Base-by-base conservation (phyloP, 2,888 invertebrate genomes). In the Temnothorax rugatulus region DNA sequence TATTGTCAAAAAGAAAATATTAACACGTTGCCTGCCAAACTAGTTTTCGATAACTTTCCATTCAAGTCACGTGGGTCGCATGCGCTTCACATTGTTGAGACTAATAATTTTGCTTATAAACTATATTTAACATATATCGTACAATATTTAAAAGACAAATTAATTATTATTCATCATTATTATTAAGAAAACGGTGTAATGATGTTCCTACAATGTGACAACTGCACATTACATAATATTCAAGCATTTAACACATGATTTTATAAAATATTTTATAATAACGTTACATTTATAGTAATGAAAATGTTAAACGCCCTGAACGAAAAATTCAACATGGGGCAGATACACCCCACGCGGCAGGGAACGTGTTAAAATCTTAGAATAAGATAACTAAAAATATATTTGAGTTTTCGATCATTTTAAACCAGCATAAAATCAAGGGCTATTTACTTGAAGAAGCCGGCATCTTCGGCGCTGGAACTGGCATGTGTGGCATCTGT, bases 361-460 rank as follows among this genome's bases (percentile, higher is more conserved):
- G 0, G n/a, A 21, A 7, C 7, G 3, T 21, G 11, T 64, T 21
- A 64, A 15, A 4, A 54, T 18, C 25, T 68, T 50, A 9, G 5
- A 68, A 68, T 68, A 18, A 66, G 25, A 68, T 68, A 50, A 4
- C 4, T 9, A 25, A 50, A 66, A 29, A 18, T 68, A 47, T 68
- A n/a, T 44, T 47, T 29, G 4, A 47, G 47, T 18, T 47, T 50
- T 68, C 5, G 18, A 3, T 29, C 11, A 47, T 0, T 1, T 25
- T 25, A 64, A 66, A 41, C 4, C 15, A 61, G 18, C 18, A 52
- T n/a, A 38, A 44, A 13, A 66, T 61, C 2, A 38, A 66, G 29
- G 4, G 44, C 0, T 57, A 71, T 94, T 94, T 92, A 94, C 94
- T 94, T 44, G 94, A 94, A 25, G 94, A 93, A 0, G 94, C 89